Evolutionary conservation across 2,113 vertebrate species (phyloP), one percentile per base, ranked within the genome.

Genomic region (Stercorarius parasiticus): DNA sequence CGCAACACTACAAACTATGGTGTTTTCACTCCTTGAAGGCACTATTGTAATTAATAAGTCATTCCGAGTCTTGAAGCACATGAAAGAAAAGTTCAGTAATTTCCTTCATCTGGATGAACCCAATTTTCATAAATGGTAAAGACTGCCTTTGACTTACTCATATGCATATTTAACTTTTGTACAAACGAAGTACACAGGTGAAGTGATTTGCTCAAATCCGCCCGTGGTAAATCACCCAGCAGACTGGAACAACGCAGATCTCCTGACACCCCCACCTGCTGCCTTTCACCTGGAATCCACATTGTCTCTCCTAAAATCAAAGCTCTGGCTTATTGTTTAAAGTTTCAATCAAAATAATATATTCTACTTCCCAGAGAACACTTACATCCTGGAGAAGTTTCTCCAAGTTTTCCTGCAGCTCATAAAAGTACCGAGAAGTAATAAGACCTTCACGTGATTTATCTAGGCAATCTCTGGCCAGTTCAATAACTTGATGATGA

Each of bases 401-500:
- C 98, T 99, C 99, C 95, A 99, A 98, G 97, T 98, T 99, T 96
- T 99, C 99, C 97, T 99, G 99, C 65, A 99, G 99, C 97, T 99
- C 99, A n/a, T 99, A 99, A 98, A 99, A 99, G 97, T 99, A 99
- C 64, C 98, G 98, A 76, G 99, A 99, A 69, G 99, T 99, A 97
- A 99, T 99, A 77, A 99, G 99, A 90, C 99, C 99, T 95, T 99
- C 99, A 22, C 97, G 97, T 95, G 99, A 99, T 94, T 99, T 99
- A 97, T 99, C 98, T 97, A 99, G 98, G 96, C 99, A 99, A 98
- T 99, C 99, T 92, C 99, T 98, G 94, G 99, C 99, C 98, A 99
- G 98, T 96, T 99, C 99, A 50, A 99, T 99, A 96, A 99, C 98
- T 98, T 99, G 99, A 91, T 99, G 99, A 97, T 99, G 99, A 97